A percentile compares a stretch with the other conserved stretches of the same genome.
These are phyloP conservation scores for Engystomops pustulosus DNA, from an alignment of 2,113 vertebrate genomes.

Conservation along the genomic window DNA sequence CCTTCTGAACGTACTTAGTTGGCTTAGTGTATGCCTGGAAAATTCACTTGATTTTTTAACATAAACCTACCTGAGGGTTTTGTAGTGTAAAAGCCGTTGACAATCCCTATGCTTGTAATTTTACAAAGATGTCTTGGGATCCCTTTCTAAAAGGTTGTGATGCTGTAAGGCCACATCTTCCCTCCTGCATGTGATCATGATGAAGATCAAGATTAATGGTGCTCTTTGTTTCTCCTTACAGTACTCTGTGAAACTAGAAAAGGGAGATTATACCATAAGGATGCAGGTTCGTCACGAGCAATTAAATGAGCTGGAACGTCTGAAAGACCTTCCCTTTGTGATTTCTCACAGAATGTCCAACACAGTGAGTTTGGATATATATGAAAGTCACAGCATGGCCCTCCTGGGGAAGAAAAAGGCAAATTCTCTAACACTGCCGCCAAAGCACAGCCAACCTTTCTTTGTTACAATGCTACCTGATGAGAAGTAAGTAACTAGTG, in stretches of 20 bases:
- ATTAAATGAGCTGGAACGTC: conserved; percentile 91
- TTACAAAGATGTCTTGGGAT: not conserved
- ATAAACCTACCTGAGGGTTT: too few species aligned
- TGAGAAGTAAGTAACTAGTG: conserved; percentile 87
- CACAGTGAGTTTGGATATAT: conserved; percentile 90
- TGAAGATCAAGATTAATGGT: not conserved
- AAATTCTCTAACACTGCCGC: conserved; percentile 86
- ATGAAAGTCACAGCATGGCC: conserved; percentile 91
- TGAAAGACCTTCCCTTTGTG: conserved; percentile 94
- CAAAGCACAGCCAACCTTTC: conserved; percentile 88
- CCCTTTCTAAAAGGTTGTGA: not conserved
- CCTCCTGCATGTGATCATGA: not conserved
- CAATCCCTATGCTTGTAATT: too few species aligned
- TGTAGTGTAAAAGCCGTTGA: too few species aligned
- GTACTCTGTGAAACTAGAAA: conserved; percentile 98
- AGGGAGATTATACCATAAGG: conserved; percentile 94
- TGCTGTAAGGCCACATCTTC: not conserved
- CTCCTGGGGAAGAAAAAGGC: conserved; percentile 95
- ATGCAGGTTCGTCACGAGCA: conserved; percentile 96
- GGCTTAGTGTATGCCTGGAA: too few species aligned
- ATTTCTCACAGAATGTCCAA: conserved; percentile 93
- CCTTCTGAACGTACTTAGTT: too few species aligned
- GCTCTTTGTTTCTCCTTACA: conserved; percentile 64
- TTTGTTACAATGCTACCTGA: conserved; percentile 92
- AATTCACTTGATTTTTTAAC: too few species aligned